Evolutionary conservation across 2,888 invertebrate genomes (phyloP).

Genomic region (Pilophorus perplexus): DNA sequence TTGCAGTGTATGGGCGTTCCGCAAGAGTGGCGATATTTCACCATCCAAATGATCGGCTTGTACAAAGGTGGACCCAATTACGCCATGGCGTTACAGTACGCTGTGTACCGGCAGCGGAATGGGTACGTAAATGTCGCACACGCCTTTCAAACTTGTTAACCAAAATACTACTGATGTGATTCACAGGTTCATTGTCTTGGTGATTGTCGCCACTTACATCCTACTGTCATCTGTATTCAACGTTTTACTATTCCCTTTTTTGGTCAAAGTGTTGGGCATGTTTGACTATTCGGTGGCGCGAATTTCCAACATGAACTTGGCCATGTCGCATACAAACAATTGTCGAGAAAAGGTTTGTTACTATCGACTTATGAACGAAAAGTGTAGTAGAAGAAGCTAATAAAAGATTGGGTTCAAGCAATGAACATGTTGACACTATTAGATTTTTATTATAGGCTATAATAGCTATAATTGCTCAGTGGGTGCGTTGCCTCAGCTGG

Average conservation of each 20-base stretch:
- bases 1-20: too few relatives aligned
- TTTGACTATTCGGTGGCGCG: slow-evolving; percentile 16
- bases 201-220: background rate
- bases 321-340: slow-evolving; percentile 23
- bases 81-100: slow-evolving; percentile 18
- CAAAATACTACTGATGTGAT: too few relatives aligned
- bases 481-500: too few relatives aligned
- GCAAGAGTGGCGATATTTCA: slow-evolving; percentile 4
- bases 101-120: background rate
- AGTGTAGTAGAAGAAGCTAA: too few relatives aligned
- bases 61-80: slow-evolving; percentile 25
- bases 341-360: slow-evolving; percentile 26
- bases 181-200: slow-evolving; percentile 8
- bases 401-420: too few relatives aligned
- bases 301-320: slow-evolving; percentile 32
- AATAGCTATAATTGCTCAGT: too few relatives aligned
- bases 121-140: background rate
- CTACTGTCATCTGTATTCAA: slow-evolving; percentile 23
- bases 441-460: too few relatives aligned
- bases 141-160: background rate
- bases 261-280: slow-evolving; percentile 20
- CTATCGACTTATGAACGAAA: too few relatives aligned
- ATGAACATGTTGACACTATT: too few relatives aligned
- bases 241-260: slow-evolving; percentile 14
- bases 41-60: slow-evolving; percentile 17